Evolutionary conservation across 2,888 invertebrate genomes (phyloP), one percentile per base, ranked within the genome.

Genomic region (Pristionchus exspectatus): DNA sequence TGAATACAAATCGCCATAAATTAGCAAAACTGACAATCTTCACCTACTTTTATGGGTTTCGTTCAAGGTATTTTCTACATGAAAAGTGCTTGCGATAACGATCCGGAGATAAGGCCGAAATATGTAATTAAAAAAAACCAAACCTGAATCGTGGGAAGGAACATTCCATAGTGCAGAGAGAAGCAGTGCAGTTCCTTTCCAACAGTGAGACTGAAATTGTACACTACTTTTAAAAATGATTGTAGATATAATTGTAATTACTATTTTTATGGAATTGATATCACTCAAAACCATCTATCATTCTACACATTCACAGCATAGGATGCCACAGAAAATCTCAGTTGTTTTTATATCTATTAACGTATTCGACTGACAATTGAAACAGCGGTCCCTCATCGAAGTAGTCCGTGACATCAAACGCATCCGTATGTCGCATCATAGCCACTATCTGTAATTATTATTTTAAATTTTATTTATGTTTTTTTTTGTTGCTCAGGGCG

Each of bases 161-260:
- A 98, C 98, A 98, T 98, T 1, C 97, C 97, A 95, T 97, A 97
- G 95, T 98, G 98, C 0, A 98, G 96, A 0, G 97, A 96, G 44
- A 97, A 95, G 0, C 97, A 97, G 89, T 97, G 92, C 33, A 93
- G 91, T 87, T 94, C 94, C 44, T 92, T 90, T 16, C 93, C 94
- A 90, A 93, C 92, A 12, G 93, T 91, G 87, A 94, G 88, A n/a
- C 94, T 94, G 86, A 86, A 93, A 44, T 54, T 27, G 72, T n/a
- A 38, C 3, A 38, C 38, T 38, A 38, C 38, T 38, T 38, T 2
- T 38, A 38, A 38, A 38, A 38, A 3, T 38, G 38, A 38, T 38
- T 38, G 3, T 38, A 38, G 38, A 38, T n/a, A n/a, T n/a, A n/a
- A 38, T 2, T 38, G 38, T 38, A 38, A 38, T 38, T 38, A 5